These are phyloP conservation scores for Dicroscelio sp. DNA, from an alignment of 2,888 invertebrate species.

Conservation along the genomic window DNA sequence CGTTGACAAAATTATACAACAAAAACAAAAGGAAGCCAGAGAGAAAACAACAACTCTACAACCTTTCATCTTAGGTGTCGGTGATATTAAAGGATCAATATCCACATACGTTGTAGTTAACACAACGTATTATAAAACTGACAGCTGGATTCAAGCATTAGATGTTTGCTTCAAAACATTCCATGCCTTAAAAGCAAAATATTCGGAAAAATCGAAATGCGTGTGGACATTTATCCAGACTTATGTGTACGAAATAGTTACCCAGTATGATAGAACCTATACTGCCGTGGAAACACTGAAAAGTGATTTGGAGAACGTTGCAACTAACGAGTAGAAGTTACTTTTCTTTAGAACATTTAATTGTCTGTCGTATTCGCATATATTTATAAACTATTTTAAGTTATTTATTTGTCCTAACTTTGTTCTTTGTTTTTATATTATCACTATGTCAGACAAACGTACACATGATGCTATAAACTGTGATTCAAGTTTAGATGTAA, in stretches of 20 bases:
- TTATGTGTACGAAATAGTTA: not conserved
- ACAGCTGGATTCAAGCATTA: constrained; percentile 46
- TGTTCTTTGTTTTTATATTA: not conserved
- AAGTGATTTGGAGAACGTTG: not conserved
- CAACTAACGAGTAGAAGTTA: not conserved
- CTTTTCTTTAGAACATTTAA: not conserved
- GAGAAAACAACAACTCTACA: constrained; percentile 42
- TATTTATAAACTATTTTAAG: not conserved
- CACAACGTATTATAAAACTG: constrained; percentile 34
- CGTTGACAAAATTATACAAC: constrained; percentile 22
- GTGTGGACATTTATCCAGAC: constrained; percentile 29
- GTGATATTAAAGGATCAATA: constrained; percentile 23
- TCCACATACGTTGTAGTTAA: constrained; percentile 48
- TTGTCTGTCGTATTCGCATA: not conserved
- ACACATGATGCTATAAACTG: not conserved
- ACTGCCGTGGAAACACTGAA: constrained; percentile 3
- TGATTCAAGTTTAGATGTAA: too few species aligned
- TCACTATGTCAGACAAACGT: not conserved
- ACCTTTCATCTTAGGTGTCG: constrained; percentile 57
- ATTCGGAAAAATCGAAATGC: constrained; percentile 24
- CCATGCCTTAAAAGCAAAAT: constrained; percentile 20
- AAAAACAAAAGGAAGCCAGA: constrained; percentile 19
- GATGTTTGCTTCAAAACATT: constrained; percentile 49
- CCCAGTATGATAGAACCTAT: constrained; percentile 1
- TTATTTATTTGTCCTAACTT: too few species aligned